Percentiles rank a stretch among this genome's conserved stretches.
Evolutionary conservation across 1,140 invertebrate species (phyloP).

Genomic region (Bombyx mandarina): DNA sequence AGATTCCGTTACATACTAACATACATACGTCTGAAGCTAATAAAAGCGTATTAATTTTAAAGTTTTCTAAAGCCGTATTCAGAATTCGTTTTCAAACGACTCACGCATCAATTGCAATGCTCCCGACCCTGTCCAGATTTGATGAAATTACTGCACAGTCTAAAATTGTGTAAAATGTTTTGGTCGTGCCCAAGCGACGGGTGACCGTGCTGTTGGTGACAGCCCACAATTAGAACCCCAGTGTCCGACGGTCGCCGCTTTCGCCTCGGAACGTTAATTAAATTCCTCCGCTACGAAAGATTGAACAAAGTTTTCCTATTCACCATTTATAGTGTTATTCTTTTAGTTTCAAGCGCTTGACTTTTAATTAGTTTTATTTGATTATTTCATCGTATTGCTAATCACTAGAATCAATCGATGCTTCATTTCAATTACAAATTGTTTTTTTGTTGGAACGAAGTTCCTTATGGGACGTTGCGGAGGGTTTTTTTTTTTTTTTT

Average conservation of each 20-base stretch:
- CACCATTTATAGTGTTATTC: slow-evolving; percentile 23
- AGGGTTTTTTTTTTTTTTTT: too few relatives aligned
- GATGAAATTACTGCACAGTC: slow-evolving; percentile 1
- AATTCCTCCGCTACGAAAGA: slow-evolving; percentile 34
- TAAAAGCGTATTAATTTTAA: too few relatives aligned
- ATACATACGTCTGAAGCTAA: too few relatives aligned
- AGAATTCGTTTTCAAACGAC: too few relatives aligned
- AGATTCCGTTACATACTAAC: too few relatives aligned
- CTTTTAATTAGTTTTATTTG: slow-evolving; percentile 22
- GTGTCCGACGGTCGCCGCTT: slow-evolving; percentile 19
- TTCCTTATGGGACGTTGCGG: too few relatives aligned
- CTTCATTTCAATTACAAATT: too few relatives aligned
- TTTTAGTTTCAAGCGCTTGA: slow-evolving; percentile 6
- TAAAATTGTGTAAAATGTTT: slow-evolving; percentile 17
- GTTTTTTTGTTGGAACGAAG: too few relatives aligned
- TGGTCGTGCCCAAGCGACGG: slow-evolving; percentile 21
- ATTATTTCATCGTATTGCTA: too few relatives aligned
- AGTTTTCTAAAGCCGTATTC: too few relatives aligned
- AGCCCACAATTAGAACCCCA: slow-evolving; percentile 34
- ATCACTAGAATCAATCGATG: background rate
- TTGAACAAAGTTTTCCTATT: slow-evolving; percentile 35
- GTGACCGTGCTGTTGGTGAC: slow-evolving; percentile 35
- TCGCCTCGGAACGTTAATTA: slow-evolving; percentile 41
- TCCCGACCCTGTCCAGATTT: too few relatives aligned
- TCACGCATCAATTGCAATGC: too few relatives aligned